Evolutionary conservation across 2,113 vertebrate species (phyloP).

Genomic region (Paramormyrops kingsleyae): DNA sequence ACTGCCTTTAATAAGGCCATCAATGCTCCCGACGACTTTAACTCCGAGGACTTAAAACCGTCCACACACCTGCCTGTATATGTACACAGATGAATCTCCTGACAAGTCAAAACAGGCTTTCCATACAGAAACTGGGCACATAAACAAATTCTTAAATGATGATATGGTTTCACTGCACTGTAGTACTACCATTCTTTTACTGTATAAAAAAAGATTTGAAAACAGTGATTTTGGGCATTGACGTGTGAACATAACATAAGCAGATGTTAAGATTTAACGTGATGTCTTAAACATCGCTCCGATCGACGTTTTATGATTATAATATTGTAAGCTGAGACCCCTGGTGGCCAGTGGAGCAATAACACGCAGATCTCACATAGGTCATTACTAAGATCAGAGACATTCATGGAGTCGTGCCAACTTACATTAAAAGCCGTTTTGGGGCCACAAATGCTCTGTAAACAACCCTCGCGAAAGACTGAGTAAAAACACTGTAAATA

Average conservation of each 20-base stretch:
- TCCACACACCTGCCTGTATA: neutral
- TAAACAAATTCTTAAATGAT: neutral
- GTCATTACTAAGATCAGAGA: neutral
- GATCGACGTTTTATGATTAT: conserved; percentile 5
- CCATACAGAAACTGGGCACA: neutral
- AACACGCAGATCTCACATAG: neutral
- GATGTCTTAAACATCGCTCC: neutral
- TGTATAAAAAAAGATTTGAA: neutral
- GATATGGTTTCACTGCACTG: neutral
- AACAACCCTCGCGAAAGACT: conserved; percentile 18
- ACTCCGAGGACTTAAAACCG: neutral
- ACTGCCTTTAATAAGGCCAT: neutral
- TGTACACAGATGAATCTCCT: neutral
- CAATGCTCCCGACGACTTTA: neutral
- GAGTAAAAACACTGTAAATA: conserved; percentile 15
- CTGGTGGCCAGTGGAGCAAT: conserved; percentile 5
- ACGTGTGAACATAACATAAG: neutral
- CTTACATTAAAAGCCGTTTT: neutral
- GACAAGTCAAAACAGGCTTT: conserved; percentile 10
- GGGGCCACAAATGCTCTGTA: neutral
- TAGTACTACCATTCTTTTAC: neutral
- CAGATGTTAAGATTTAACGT: neutral
- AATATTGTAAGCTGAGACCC: neutral
- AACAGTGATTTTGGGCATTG: neutral
- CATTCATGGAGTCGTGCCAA: neutral